Percentiles rank a stretch among this genome's conserved stretches.
Evolutionary conservation across 2,113 vertebrate genomes (phyloP).

Genomic region (Neolamprologus caudopunctatus): DNA sequence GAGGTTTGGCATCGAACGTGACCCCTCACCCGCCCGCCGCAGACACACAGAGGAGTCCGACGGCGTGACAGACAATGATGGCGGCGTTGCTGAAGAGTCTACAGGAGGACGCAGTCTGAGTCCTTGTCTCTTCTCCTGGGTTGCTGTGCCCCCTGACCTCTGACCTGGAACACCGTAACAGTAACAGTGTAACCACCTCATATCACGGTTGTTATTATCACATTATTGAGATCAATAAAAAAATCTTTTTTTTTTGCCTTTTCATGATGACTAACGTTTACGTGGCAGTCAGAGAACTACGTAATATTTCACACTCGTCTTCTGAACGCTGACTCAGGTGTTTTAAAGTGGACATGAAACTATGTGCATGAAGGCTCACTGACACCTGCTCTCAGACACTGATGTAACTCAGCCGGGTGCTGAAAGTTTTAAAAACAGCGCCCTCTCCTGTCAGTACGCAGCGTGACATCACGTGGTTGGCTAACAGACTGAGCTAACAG

Average conservation of each 20-base stretch:
- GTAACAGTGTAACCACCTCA: not conserved
- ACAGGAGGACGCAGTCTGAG: slow-evolving; percentile 76
- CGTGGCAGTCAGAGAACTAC: not conserved
- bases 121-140: slow-evolving; percentile 74
- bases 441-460: not conserved
- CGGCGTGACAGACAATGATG: not conserved
- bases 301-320: not conserved
- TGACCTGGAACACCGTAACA: slow-evolving; percentile 60
- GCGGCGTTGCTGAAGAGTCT: not conserved
- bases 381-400: not conserved
- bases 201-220: not conserved
- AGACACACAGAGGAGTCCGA: not conserved
- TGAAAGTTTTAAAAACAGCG: not conserved
- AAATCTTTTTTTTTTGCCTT: not conserved
- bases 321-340: not conserved
- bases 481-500: not conserved
- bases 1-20: slow-evolving; percentile 34
- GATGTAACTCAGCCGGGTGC: not conserved
- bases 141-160: slow-evolving; percentile 62
- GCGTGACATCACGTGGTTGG: not conserved
- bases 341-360: not conserved
- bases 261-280: not conserved
- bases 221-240: not conserved
- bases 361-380: not conserved
- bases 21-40: not conserved